Base-by-base conservation (phyloP, 53 echinoderm and acorn worm genomes). In the Henricia sp. region DNA sequence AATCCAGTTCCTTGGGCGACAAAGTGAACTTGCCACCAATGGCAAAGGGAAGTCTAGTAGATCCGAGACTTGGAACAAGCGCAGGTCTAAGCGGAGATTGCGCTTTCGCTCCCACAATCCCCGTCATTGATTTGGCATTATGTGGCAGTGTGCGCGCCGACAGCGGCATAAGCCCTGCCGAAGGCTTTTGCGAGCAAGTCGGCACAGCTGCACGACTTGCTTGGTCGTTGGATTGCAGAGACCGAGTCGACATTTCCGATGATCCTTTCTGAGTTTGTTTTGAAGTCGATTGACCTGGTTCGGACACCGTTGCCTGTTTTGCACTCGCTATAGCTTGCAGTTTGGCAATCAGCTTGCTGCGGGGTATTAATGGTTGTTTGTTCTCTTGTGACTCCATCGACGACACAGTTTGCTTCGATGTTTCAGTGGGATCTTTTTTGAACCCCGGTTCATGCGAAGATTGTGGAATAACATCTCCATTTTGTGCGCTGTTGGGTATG, bases 1-100 rank as follows among this genome's bases (percentile, higher is more conserved):
- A 73, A 37, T 68, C 13, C 44, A 77, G 19, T 34, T 80, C 80
- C 30, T 80, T 50, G 0, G 80, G 48, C 63, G 33, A 30, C 24
- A 80, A 33, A 9, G 80, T 34, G 50, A 80, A 80, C 48, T 39
- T 62, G n/a, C 80, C 63, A 21, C 46, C 80, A 3, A 64, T 50
- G 1, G 64, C 62, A 48, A 80, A 64, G n/a, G 80, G 80, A 21
- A 80, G 63, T 23, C 63, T 64, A 13, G 62, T 80, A 4, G 63
- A 46, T n/a, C 64, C 50, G 23, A 24, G 10, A 21, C 20, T 57
- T 40, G 75, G 55, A 14, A 53, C 3, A 16, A 4, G 75, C 28
- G 27, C 21, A 33, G 53, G 37, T 3, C 58, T 75, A 13, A 26
- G 6, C 12, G 34, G 37, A 19, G 37, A 53, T 0, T 34, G 20